phyloP scores from a whole-genome alignment of 2,797 vertebrate genomes.

The Fratercula arctica region DNA sequence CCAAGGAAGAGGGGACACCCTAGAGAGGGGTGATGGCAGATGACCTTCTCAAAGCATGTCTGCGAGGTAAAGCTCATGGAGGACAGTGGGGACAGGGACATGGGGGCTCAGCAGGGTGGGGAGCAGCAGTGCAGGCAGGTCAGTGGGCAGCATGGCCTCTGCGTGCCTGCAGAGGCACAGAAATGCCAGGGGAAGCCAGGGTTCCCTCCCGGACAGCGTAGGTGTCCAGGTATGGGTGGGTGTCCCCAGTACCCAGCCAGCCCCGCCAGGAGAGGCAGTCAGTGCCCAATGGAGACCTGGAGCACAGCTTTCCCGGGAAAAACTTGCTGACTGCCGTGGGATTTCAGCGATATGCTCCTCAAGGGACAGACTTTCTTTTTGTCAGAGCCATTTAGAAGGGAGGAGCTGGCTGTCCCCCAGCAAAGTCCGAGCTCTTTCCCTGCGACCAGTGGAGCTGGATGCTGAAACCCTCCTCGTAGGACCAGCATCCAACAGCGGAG shows the following conservation, averaged over 20 bases:
- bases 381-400: background rate
- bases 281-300: background rate
- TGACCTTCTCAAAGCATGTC: background rate
- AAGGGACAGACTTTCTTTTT: background rate
- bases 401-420: background rate
- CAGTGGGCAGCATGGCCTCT: background rate
- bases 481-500: background rate
- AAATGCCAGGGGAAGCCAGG: fast-evolving
- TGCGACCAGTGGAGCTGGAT: background rate
- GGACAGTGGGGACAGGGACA: fast-evolving
- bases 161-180: background rate
- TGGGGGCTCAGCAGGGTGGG: fast-evolving
- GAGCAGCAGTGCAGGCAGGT: background rate
- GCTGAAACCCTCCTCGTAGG: background rate
- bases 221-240: background rate
- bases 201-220: fast-evolving
- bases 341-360: background rate
- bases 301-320: background rate
- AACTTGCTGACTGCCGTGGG: background rate
- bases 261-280: background rate
- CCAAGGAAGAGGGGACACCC: background rate
- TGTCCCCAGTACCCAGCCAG: fast-evolving
- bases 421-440: background rate
- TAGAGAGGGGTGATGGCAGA: background rate
- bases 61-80: background rate